These are phyloP conservation scores for Elmis aenea DNA, from an alignment of 2,888 invertebrate species.

Conservation along the genomic window DNA sequence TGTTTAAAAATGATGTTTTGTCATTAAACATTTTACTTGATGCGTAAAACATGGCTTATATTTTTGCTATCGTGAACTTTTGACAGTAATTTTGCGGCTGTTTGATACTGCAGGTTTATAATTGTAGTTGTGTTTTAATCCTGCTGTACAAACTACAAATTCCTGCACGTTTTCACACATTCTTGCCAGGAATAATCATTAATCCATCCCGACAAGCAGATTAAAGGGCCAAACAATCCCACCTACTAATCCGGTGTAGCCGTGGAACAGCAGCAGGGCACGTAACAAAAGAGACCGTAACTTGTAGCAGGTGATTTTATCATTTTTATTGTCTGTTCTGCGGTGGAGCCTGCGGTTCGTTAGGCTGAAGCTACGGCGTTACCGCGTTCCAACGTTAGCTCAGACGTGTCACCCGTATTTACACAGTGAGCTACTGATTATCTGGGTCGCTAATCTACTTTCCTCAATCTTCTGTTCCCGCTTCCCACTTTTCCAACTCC, in stretches of 20 bases:
- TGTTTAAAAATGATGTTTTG: too few relatives aligned
- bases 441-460: slow-evolving; percentile 34
- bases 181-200: too few relatives aligned
- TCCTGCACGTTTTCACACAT: too few relatives aligned
- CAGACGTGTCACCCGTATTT: slow-evolving; percentile 34
- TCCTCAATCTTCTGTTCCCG: slow-evolving; percentile 28
- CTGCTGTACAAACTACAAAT: too few relatives aligned
- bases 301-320: slow-evolving; percentile 28
- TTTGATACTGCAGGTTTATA: too few relatives aligned
- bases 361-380: slow-evolving; percentile 23
- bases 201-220: slow-evolving; percentile 21
- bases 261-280: slow-evolving; percentile 11
- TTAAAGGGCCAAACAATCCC: slow-evolving; percentile 17
- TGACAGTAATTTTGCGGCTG: too few relatives aligned
- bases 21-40: too few relatives aligned
- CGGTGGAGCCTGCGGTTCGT: slow-evolving; percentile 31
- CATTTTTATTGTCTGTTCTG: slow-evolving; percentile 29
- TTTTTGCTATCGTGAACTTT: too few relatives aligned
- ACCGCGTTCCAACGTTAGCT: slow-evolving; percentile 16
- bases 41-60: too few relatives aligned
- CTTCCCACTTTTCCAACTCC: slow-evolving; percentile 18
- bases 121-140: too few relatives aligned
- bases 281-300: slow-evolving; percentile 19
- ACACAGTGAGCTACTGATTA: slow-evolving; percentile 32
- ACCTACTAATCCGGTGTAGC: slow-evolving; percentile 20